Evolutionary conservation across 2,797 vertebrate species (phyloP), one percentile per base, ranked within the genome.

Genomic region (Sparus aurata): DNA sequence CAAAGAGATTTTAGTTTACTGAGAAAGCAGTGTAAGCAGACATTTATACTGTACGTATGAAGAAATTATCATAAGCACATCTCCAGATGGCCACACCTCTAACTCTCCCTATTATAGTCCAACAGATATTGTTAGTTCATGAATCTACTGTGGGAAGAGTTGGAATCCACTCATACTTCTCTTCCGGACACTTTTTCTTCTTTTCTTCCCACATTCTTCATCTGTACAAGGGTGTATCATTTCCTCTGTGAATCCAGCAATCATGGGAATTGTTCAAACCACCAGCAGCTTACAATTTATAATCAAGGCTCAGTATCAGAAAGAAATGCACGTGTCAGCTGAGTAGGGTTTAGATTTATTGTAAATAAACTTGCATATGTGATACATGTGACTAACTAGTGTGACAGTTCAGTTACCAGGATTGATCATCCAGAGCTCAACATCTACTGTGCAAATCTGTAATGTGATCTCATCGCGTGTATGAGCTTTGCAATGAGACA

Each of bases 21-120:
- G 95, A 96, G 95, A 96, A 96, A 95, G 95, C 95, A 96, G 95
- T 95, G 95, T 93, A 96, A 94, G 90, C 84, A 93, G 85, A 87
- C 87, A 91, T 87, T 86, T 85, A 43, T 69, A 38, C 9, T 38
- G 38, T 38, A 64, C 53, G 49, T 85, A 85, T 78, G 43, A 87
- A 77, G 45, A 85, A 84, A 74, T 84, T 58, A 88, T 86, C 22
- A 92, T 75, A 89, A 94, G 91, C 93, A 95, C 91, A 90, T 91
- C 90, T 93, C 94, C 94, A 94, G 92, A 84, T 93, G 93, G 87
- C 84, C 93, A 94, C 92, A 95, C 94, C 93, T 90, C 89, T 91
- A 91, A 84, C 76, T 83, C 80, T 92, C 88, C 83, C 92, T 91
- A 89, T 54, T 66, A 64, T 50, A 73, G 50, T 75, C 71, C 69